These are phyloP conservation scores for Zaprionus nigranus DNA, from an alignment of 1,140 invertebrate species.

Conservation along the genomic window DNA sequence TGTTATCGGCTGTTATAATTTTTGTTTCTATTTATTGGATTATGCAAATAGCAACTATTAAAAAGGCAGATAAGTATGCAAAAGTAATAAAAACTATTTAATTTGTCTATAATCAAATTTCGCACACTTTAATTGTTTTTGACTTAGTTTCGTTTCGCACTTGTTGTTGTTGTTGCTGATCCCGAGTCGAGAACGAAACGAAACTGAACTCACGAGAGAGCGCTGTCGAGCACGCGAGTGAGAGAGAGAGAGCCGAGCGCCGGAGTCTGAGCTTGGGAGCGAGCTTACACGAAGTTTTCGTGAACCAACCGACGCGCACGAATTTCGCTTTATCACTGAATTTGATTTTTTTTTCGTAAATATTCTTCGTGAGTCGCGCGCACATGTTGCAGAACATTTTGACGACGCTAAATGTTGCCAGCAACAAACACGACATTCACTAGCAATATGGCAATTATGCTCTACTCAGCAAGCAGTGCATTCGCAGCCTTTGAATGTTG, in stretches of 20 bases:
- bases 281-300: conserved; percentile 61
- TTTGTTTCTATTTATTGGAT: conserved; percentile 1
- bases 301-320: conserved; percentile 65
- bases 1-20: conserved; percentile 9
- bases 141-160: conserved; percentile 14
- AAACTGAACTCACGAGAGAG: conserved; percentile 28
- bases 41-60: not conserved
- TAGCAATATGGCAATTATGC: conserved; percentile 17
- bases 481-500: no score
- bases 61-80: not conserved
- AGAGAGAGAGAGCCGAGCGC: conserved; percentile 15
- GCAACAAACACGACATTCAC: conserved; percentile 18
- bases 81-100: conserved; percentile 43
- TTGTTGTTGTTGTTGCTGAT: conserved; percentile 37
- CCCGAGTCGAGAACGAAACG: conserved; percentile 33
- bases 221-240: not conserved
- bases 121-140: conserved; percentile 28
- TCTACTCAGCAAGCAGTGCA: conserved; percentile 14
- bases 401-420: conserved; percentile 24
- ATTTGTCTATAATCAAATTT: conserved; percentile 50
- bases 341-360: conserved; percentile 66
- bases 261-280: conserved; percentile 57
- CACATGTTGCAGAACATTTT: conserved; percentile 29
- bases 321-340: conserved; percentile 73
- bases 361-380: conserved; percentile 26